Percentiles rank a stretch among this genome's conserved stretches.
Conservation (phyloP, 64 coral and sea anemone species). For the Orbicella faveolata region DNA sequence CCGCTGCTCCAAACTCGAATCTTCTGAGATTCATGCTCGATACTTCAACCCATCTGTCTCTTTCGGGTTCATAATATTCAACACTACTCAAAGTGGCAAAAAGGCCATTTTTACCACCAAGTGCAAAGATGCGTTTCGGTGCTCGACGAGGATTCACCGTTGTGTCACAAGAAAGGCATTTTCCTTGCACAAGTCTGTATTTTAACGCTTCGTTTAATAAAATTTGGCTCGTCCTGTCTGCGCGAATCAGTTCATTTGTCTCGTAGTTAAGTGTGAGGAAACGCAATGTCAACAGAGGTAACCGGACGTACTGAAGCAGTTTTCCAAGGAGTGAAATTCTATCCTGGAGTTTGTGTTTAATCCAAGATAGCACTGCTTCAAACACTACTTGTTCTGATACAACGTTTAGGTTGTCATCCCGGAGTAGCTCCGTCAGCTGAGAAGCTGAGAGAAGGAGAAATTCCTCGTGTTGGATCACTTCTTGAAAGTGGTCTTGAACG, state of each 20-base stretch:
- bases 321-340: slow-evolving; percentile 60
- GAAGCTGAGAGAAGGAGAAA: slow-evolving; percentile 58
- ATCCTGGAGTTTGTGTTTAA: slow-evolving; percentile 66
- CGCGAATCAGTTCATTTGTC: slow-evolving; percentile 74
- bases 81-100: slow-evolving; percentile 94
- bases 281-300: slow-evolving; percentile 70
- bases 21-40: slow-evolving; percentile 77
- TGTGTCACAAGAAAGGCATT: slow-evolving; percentile 46
- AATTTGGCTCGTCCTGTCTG: slow-evolving; percentile 70
- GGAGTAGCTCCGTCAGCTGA: slow-evolving; percentile 70
- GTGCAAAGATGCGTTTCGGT: slow-evolving; percentile 75
- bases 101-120: slow-evolving; percentile 92
- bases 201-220: slow-evolving; percentile 78
- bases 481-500: slow-evolving; percentile 83
- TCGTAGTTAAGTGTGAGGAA: slow-evolving; percentile 69
- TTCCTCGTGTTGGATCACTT: slow-evolving; percentile 83
- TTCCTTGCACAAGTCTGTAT: slow-evolving; percentile 64
- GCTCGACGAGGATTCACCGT: slow-evolving; percentile 52
- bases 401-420: slow-evolving; percentile 85
- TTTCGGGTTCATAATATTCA: slow-evolving; percentile 73
- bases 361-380: slow-evolving; percentile 86
- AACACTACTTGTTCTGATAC: slow-evolving; percentile 86
- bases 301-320: slow-evolving; percentile 70
- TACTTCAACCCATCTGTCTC: slow-evolving; percentile 77
- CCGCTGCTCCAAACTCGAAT: slow-evolving; percentile 92